Evolutionary conservation across 1,140 invertebrate species (phyloP).

Genomic region (Ectropis grisescens): DNA sequence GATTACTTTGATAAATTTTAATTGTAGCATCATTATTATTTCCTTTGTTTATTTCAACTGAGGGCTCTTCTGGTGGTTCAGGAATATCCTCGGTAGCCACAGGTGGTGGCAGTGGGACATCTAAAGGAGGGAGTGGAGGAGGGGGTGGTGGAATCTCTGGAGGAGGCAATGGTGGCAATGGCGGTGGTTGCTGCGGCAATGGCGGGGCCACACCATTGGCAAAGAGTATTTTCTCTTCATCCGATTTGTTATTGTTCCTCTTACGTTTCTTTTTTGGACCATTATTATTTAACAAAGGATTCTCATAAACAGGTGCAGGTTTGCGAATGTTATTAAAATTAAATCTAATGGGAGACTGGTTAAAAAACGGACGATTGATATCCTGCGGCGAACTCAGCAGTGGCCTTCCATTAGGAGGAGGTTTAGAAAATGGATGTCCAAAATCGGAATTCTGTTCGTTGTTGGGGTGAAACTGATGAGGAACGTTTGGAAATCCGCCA

Average conservation of each 20-base stretch:
- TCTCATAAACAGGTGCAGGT: slow-evolving; percentile 58
- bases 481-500: slow-evolving; percentile 29
- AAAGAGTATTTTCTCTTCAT: slow-evolving; percentile 59
- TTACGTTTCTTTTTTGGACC: slow-evolving; percentile 82
- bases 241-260: slow-evolving; percentile 76
- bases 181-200: slow-evolving; percentile 71
- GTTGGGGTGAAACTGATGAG: slow-evolving; percentile 40
- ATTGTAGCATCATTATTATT: no score
- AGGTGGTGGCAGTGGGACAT: slow-evolving; percentile 59
- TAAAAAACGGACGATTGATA: slow-evolving; percentile 52
- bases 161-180: slow-evolving; percentile 66
- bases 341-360: slow-evolving; percentile 72
- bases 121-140: slow-evolving; percentile 52
- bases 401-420: slow-evolving; percentile 52
- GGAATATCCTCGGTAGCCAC: slow-evolving; percentile 52
- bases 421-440: slow-evolving; percentile 40
- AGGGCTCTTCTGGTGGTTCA: slow-evolving; percentile 36
- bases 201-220: slow-evolving; percentile 65
- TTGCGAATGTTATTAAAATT: slow-evolving; percentile 71
- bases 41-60: slow-evolving; percentile 19
- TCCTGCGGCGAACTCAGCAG: slow-evolving; percentile 51
- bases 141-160: slow-evolving; percentile 61
- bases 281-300: slow-evolving; percentile 69
- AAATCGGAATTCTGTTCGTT: slow-evolving; percentile 35
- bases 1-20: slow-evolving; percentile 21